These are phyloP conservation scores for Poeciliopsis turrubarensis DNA, from an alignment of 2,113 vertebrate genomes.

Conservation along the genomic window DNA sequence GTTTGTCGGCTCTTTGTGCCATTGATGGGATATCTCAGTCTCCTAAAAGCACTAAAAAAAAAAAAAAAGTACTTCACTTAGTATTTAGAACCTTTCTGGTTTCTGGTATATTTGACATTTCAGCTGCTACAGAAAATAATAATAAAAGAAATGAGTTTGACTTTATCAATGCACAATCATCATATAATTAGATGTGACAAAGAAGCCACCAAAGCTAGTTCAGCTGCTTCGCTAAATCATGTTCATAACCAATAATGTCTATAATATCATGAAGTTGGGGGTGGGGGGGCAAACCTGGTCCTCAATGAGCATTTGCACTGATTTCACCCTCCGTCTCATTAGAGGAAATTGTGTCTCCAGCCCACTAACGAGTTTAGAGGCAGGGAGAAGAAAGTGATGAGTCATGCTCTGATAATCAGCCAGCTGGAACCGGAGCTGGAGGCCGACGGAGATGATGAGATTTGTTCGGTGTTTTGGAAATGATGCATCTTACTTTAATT, in stretches of 20 bases:
- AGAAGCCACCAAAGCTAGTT: too few relatives aligned
- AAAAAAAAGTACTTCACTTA: not conserved
- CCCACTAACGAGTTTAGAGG: conserved; percentile 25
- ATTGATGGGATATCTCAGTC: not conserved
- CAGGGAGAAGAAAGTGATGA: conserved; percentile 2
- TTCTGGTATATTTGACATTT: not conserved
- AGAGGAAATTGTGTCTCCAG: conserved; percentile 20
- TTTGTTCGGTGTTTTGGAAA: conserved; percentile 11
- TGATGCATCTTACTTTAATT: not conserved
- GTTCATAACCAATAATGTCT: too few relatives aligned
- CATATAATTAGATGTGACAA: too few relatives aligned
- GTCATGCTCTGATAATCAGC: conserved; percentile 19
- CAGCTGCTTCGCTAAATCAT: too few relatives aligned
- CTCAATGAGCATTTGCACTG: conserved; percentile 14
- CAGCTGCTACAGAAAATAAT: too few relatives aligned
- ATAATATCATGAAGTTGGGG: not conserved
- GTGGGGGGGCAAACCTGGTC: not conserved
- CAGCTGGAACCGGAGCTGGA: conserved; percentile 16
- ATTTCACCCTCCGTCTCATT: conserved; percentile 30
- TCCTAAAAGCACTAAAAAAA: not conserved
- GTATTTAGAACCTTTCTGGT: not conserved
- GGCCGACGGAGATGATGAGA: not conserved
- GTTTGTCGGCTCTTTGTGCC: not conserved
- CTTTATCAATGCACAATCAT: too few relatives aligned
- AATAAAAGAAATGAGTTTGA: too few relatives aligned